Base-by-base conservation (phyloP, 2,797 vertebrate species). In the Thalassophryne amazonica region DNA sequence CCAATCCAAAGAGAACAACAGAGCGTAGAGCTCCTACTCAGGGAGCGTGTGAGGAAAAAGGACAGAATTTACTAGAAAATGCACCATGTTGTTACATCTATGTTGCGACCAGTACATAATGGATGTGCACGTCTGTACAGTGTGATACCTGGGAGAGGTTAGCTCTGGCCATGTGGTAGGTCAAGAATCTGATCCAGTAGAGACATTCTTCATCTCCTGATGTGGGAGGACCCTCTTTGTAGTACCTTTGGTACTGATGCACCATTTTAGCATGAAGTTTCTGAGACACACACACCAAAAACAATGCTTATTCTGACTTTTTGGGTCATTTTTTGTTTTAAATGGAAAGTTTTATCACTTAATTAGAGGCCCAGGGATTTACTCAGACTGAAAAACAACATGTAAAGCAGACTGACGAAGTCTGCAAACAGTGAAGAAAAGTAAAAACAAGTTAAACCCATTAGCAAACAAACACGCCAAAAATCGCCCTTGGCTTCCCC, bases 1-100 rank as follows among this genome's bases (percentile, higher is more conserved):
- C 97, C 97, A 99, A 32, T 98, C 92, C 78, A 99, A 83, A 14
- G 96, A 98, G 81, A 99, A 98, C 92, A 99, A 89, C 54, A 98
- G 91, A 3, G 89, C 84, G 77, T 76, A 75, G 15, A 99, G 94
- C 40, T 98, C 96, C 97, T 99, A 6, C 2, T 60, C 8, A 56
- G 7, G 50, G n/a, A 14, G 13, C 2, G 20, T 35, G 25, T 29
- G 1, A 17, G 9, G 24, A 1, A 2, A 3, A 22, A 37, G 3
- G 1, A 7, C 1, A 18, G 8, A 19, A 1, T 1, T 11, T 23
- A 45, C 8, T 21, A n/a, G 50, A 38, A 22, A 50, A n/a, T 20
- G 29, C 10, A 37, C 3, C 4, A 2, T 14, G 7, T 17, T 4
- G 1, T 25, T 6, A 28, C 14, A 3, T n/a, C 3, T 25, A 27